A percentile compares a stretch with the other conserved stretches of the same genome.
phyloP scores from a whole-genome alignment of 2,888 invertebrate genomes.

The Lumbricus terrestris region DNA sequence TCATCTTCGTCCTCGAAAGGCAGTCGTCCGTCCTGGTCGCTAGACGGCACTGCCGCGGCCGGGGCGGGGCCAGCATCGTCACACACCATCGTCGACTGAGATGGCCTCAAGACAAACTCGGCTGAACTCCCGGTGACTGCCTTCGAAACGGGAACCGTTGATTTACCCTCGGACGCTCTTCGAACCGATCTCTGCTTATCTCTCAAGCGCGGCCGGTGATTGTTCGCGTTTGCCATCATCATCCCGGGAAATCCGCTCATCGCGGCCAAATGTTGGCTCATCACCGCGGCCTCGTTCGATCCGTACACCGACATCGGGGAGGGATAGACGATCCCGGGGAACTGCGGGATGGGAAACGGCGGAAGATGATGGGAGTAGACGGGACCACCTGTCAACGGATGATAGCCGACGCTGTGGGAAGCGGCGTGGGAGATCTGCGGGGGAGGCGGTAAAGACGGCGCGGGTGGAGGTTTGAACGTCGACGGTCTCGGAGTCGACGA shows the following conservation, averaged over 20 bases:
- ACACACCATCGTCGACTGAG: background rate
- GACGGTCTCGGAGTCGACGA: conserved; percentile 5
- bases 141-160: background rate
- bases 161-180: background rate
- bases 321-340: background rate
- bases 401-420: background rate
- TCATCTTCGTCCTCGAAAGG: conserved; percentile 56
- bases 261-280: background rate
- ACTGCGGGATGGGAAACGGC: background rate
- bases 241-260: background rate
- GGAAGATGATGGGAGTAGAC: background rate
- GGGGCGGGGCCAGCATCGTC: background rate
- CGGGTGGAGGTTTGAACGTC: background rate
- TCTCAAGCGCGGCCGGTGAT: background rate
- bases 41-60: background rate
- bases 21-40: conserved; percentile 31
- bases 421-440: background rate
- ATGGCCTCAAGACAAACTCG: background rate
- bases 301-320: background rate
- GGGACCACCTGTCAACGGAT: background rate
- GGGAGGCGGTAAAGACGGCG: background rate
- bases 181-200: background rate
- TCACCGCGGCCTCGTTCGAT: background rate
- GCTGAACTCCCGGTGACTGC: background rate
- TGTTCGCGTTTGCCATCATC: background rate